phyloP scores from a whole-genome alignment of 1,140 invertebrate species.

The Lethocerus indicus region DNA sequence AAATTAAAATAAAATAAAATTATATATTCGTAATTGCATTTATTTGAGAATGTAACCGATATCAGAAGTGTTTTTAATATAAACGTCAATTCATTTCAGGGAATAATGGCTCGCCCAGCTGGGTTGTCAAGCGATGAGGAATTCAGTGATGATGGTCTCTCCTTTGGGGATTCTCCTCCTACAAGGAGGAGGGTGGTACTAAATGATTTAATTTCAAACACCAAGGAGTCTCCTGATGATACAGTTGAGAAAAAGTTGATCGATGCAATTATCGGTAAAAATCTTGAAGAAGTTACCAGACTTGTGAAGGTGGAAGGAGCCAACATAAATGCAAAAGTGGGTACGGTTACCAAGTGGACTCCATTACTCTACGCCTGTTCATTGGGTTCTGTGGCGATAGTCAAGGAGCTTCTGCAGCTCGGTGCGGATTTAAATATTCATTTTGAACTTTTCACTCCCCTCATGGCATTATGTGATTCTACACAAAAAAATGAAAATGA shows the following conservation, averaged over 20 bases:
- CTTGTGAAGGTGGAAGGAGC: conserved; percentile 18
- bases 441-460: conserved; percentile 3
- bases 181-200: conserved; percentile 13
- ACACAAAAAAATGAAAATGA: conserved; percentile 3
- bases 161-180: neutral
- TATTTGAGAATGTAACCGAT: too few relatives aligned
- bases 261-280: neutral
- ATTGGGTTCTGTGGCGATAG: conserved; percentile 23
- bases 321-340: conserved; percentile 24
- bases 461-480: conserved; percentile 11
- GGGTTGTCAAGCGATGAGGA: conserved; percentile 9
- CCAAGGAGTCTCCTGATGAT: neutral
- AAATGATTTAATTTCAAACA: neutral
- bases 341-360: conserved; percentile 23
- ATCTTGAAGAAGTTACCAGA: conserved; percentile 7
- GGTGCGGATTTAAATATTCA: neutral
- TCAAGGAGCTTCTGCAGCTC: conserved; percentile 23
- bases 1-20: too few relatives aligned
- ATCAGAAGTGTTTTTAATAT: too few relatives aligned
- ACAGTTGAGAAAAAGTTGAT: neutral
- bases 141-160: conserved; percentile 2
- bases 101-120: conserved; percentile 4
- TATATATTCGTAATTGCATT: too few relatives aligned
- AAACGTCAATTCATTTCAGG: neutral
- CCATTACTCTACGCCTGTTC: conserved; percentile 30